Conservation (phyloP, 2,888 invertebrate genomes). For the Dioctria linearis region DNA sequence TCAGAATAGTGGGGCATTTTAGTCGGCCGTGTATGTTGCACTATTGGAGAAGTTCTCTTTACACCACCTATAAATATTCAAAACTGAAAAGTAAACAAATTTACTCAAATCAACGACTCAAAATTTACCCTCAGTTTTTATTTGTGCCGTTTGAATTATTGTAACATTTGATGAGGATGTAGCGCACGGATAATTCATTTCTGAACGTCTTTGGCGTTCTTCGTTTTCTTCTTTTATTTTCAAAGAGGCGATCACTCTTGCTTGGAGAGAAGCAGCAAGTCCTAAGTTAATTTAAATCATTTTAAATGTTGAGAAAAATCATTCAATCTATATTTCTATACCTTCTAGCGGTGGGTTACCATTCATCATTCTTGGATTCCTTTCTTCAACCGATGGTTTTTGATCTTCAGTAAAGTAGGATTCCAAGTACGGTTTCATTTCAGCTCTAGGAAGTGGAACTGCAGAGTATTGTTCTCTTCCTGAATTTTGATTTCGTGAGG, state of each 20-base stretch:
- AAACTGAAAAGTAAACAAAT: background rate
- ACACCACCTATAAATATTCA: conserved; percentile 64
- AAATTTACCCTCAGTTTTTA: conserved; percentile 60
- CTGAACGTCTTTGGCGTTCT: conserved; percentile 68
- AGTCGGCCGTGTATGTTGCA: conserved; percentile 71
- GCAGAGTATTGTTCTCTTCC: conserved; percentile 63
- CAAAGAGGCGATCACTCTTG: conserved; percentile 80
- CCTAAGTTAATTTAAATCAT: conserved; percentile 71
- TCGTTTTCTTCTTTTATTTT: conserved; percentile 74
- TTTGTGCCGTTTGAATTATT: conserved; percentile 58
- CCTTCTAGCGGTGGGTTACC: conserved; percentile 71
- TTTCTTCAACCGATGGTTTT: conserved; percentile 68
- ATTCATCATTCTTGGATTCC: conserved; percentile 65
- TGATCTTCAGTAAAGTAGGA: conserved; percentile 80
- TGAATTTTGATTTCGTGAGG: conserved; percentile 27
- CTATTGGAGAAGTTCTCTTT: conserved; percentile 73
- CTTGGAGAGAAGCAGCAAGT: conserved; percentile 86
- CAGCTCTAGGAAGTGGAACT: conserved; percentile 77
- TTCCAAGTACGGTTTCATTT: conserved; percentile 81
- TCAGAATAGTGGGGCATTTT: conserved; percentile 70
- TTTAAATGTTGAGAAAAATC: background rate
- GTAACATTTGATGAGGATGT: conserved; percentile 18
- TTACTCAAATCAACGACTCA: background rate
- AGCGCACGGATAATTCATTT: conserved; percentile 61
- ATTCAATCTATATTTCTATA: conserved; percentile 56